Evolutionary conservation across 2,113 vertebrate species (phyloP), one percentile per base, ranked within the genome.

Genomic region (Philantomba maxwellii): DNA sequence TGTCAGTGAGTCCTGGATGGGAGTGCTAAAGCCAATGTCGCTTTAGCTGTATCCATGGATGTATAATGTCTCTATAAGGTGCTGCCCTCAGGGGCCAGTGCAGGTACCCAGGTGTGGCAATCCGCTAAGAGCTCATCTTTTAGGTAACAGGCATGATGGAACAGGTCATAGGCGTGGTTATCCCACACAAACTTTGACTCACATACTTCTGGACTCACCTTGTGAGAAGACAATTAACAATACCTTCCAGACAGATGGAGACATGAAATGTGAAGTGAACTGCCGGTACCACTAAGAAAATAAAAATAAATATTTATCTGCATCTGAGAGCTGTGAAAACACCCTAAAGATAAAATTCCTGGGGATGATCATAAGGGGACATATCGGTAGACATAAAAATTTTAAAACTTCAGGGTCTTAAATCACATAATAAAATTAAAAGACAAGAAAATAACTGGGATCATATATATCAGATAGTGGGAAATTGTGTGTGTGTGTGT

Each of bases 271-370:
- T 10, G 16, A 80, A 57, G 21, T 28, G 36, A 91, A 64, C 19
- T 15, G 66, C 28, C 1, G 19, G n/a, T 33, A 53, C 21, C 39
- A 9, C 7, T 25, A 21, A 83, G 53, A 85, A 96, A 87, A 75
- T 21, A 88, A 4, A 21, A 75, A 60, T 33, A n/a, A 82, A 64
- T 49, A 64, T 23, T 84, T 84, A 25, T 62, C 45, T 13, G 26
- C 6, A 53, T 21, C 21, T 25, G n/a, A 43, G 49, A 91, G 25
- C 25, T 6, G 55, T 49, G 25, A 57, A 55, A 64, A 87, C 0
- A 9, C 73, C 36, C 78, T 80, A 14, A 85, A 70, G 36, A 55
- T 75, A 45, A 94, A 73, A 66, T 58, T 94, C 83, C 91, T 19
- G 14, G 33, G 78, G 47, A 36, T 57, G 39, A 28, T 73, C 21